A percentile compares a stretch with the other conserved stretches of the same genome.
phyloP scores from a whole-genome alignment of 1,140 invertebrate genomes.

The Macrobrachium rosenbergii region DNA sequence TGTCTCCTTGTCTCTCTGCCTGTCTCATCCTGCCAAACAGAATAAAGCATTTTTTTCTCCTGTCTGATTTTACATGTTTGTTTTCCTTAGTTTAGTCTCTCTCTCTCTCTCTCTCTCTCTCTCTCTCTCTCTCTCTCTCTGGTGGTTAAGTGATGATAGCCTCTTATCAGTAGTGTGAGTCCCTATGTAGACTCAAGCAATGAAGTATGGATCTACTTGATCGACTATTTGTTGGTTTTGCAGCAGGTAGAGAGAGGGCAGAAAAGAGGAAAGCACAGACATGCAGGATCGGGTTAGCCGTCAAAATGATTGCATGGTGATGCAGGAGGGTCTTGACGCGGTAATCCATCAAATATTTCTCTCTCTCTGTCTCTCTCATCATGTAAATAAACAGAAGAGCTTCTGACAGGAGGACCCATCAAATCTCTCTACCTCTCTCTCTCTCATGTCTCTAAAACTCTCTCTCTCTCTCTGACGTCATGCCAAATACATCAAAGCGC shows the following conservation, averaged over 20 bases:
- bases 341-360: not conserved
- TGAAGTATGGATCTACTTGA: no score
- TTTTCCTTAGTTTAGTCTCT: not conserved
- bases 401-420: no score
- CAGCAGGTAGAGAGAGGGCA: not conserved
- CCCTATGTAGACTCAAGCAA: no score
- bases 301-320: not conserved
- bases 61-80: no score
- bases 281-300: not conserved
- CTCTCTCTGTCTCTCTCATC: slow-evolving; percentile 12
- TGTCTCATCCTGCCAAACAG: no score
- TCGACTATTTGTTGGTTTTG: not conserved
- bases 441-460: not conserved
- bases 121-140: not conserved
- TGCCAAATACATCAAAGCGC: no score
- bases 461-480: slow-evolving; percentile 18
- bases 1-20: slow-evolving; percentile 5
- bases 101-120: not conserved
- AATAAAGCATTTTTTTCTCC: no score
- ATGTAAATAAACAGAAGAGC: no score
- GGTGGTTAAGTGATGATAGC: not conserved
- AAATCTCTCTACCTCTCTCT: no score
- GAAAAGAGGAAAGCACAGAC: not conserved
- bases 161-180: not conserved
- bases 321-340: not conserved